Evolutionary conservation across 2,113 vertebrate species (phyloP).

Genomic region (Plecotus auritus): DNA sequence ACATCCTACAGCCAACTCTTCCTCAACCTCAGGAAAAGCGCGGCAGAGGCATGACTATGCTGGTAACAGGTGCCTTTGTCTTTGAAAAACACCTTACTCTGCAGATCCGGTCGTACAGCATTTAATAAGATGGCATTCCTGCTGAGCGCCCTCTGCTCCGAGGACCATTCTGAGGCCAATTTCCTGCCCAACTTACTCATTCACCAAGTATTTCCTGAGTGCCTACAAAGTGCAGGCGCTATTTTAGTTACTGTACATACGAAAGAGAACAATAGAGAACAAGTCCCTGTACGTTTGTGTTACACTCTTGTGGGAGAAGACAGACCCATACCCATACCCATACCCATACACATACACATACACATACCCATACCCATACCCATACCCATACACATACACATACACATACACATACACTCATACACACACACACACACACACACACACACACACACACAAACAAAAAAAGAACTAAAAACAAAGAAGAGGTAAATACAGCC

Average conservation of each 20-base stretch:
- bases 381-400: too few species aligned
- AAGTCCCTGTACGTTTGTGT: background rate
- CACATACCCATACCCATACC: too few species aligned
- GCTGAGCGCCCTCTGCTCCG: background rate
- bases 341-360: too few species aligned
- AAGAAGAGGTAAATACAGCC: background rate
- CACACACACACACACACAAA: too few species aligned
- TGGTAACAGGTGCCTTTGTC: background rate
- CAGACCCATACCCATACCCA: background rate
- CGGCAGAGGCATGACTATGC: background rate
- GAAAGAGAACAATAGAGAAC: background rate
- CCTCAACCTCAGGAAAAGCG: background rate
- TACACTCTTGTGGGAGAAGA: background rate
- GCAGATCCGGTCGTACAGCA: background rate
- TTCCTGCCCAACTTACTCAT: background rate
- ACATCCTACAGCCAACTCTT: background rate
- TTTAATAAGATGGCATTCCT: background rate
- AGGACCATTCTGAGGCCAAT: background rate
- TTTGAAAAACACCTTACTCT: background rate
- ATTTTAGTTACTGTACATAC: background rate
- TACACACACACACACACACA: too few species aligned
- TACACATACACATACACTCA: too few species aligned
- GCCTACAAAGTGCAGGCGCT: accelerated
- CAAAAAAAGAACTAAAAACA: background rate
- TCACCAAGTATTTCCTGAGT: background rate